These are phyloP conservation scores for Metopolophium dirhodum DNA, from an alignment of 1,140 invertebrate species.

Conservation along the genomic window DNA sequence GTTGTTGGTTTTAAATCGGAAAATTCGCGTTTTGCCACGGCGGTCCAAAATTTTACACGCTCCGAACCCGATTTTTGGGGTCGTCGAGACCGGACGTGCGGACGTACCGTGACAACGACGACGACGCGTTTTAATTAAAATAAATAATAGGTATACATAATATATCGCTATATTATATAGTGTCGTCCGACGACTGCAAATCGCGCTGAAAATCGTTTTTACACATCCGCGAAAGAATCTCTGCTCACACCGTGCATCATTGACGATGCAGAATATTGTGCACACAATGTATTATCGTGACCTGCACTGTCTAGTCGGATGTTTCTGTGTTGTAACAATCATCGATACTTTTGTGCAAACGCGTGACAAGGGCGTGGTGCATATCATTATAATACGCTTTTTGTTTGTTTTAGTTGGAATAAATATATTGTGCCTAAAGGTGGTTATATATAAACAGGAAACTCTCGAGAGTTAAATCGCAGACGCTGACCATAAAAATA, in stretches of 20 bases:
- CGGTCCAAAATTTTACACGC: conserved; percentile 25
- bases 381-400: not conserved
- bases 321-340: not conserved
- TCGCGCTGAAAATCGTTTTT: not conserved
- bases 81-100: not conserved
- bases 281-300: not conserved
- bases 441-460: not conserved
- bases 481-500: not conserved
- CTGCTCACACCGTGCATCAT: not conserved
- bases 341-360: not conserved
- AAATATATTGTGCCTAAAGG: not conserved
- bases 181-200: not conserved
- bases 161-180: too few species aligned
- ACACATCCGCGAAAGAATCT: not conserved
- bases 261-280: not conserved
- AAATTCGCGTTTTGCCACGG: not conserved
- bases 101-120: conserved; percentile 24
- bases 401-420: not conserved
- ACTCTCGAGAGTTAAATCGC: not conserved
- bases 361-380: not conserved
- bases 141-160: not conserved
- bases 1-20: not conserved
- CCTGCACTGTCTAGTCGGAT: not conserved
- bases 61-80: not conserved
- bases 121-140: conserved; percentile 37